Percentiles rank a stretch among this genome's conserved stretches.
Conservation (phyloP, 2,888 invertebrate species). For the Lomographa bimaculata region DNA sequence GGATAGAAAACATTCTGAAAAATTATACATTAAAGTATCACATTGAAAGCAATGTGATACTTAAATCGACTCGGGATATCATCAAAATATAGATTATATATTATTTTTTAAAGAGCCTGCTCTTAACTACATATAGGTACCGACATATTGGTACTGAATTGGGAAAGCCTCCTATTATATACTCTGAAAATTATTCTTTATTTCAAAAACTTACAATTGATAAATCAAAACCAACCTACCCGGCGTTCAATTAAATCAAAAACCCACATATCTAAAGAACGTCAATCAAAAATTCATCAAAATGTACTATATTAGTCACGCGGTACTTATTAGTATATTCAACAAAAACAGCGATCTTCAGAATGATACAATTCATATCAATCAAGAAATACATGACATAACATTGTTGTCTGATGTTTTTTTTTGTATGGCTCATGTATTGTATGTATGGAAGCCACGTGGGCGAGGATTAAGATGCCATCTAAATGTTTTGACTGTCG, state of each 20-base stretch:
- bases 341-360: slow-evolving; percentile 37
- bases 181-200: too few relatives aligned
- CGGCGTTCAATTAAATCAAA: slow-evolving; percentile 12
- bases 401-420: slow-evolving; percentile 66
- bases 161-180: too few relatives aligned
- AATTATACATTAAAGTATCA: too few relatives aligned
- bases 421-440: slow-evolving; percentile 27
- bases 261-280: slow-evolving; percentile 26
- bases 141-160: too few relatives aligned
- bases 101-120: too few relatives aligned
- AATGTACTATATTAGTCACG: slow-evolving; percentile 39
- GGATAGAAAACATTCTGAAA: too few relatives aligned
- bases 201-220: too few relatives aligned
- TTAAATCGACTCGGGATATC: too few relatives aligned
- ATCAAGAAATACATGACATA: slow-evolving; percentile 72
- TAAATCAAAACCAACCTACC: neutral
- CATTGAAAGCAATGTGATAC: too few relatives aligned
- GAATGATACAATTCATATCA: slow-evolving; percentile 58
- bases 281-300: slow-evolving; percentile 32
- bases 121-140: too few relatives aligned
- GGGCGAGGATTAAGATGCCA: slow-evolving; percentile 72
- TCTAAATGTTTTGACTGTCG: slow-evolving; percentile 59
- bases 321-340: slow-evolving; percentile 13
- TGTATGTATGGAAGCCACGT: slow-evolving; percentile 39
- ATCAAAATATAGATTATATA: too few relatives aligned